phyloP scores from a whole-genome alignment of 1,140 invertebrate genomes.

The Dendrolimus punctatus region DNA sequence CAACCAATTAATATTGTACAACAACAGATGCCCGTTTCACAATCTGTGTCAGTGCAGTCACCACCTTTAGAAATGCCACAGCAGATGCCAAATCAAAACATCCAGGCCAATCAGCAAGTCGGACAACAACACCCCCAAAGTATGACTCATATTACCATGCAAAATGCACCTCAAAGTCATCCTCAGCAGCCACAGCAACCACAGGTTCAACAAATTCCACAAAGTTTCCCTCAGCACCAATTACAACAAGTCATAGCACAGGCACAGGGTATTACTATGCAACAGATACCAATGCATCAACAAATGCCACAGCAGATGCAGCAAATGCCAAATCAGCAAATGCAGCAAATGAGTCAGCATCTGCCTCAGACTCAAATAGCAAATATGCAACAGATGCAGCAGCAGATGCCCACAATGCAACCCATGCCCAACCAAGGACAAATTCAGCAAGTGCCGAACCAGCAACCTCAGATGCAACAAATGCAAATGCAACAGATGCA shows the following conservation, averaged over 20 bases:
- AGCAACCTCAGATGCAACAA: constrained; percentile 68
- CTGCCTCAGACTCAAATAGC: constrained; percentile 61
- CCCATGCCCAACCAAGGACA: constrained; percentile 63
- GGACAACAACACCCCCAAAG: constrained; percentile 66
- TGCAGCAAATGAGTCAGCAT: constrained; percentile 67
- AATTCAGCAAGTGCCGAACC: constrained; percentile 58
- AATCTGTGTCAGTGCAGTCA: constrained; percentile 66
- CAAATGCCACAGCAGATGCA: constrained; percentile 69
- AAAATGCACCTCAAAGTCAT: constrained; percentile 50
- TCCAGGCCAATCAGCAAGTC: constrained; percentile 54
- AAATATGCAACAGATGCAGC: constrained; percentile 67
- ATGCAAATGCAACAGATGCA: constrained; percentile 70
- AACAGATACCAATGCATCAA: constrained; percentile 67
- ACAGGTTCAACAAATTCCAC: constrained; percentile 67
- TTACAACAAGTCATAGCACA: constrained; percentile 71
- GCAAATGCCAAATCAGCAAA: constrained; percentile 67
- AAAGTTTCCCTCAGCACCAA: constrained; percentile 72
- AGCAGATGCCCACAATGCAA: constrained; percentile 67
- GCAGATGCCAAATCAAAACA: constrained; percentile 60
- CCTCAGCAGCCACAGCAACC: constrained; percentile 51
- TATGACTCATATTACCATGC: constrained; percentile 69
- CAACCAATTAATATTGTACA: constrained; percentile 67
- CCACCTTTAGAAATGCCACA: constrained; percentile 67
- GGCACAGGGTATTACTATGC: constrained; percentile 65
- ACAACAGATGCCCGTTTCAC: constrained; percentile 60